phyloP scores from a whole-genome alignment of 1,140 invertebrate genomes.

The Sarcophaga bullata region DNA sequence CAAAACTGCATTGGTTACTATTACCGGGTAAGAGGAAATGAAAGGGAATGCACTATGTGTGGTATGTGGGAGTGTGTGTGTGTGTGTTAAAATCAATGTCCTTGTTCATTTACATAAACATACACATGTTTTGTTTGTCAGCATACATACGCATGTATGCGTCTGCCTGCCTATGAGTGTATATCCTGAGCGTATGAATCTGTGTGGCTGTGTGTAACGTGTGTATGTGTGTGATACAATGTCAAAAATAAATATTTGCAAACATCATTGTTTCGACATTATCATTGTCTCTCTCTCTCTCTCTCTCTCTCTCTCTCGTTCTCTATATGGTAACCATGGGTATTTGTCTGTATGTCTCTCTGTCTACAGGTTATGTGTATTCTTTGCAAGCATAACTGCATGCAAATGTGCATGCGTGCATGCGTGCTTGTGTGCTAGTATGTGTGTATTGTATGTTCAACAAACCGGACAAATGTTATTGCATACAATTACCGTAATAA shows the following conservation, averaged over 20 bases:
- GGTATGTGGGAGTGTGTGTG: not conserved
- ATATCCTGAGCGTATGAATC: too few relatives aligned
- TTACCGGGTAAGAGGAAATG: too few relatives aligned
- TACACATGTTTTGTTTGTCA: constrained; percentile 8
- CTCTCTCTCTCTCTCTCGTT: too few relatives aligned
- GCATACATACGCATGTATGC: not conserved
- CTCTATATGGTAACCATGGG: too few relatives aligned
- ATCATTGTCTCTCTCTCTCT: too few relatives aligned
- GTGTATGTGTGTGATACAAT: not conserved
- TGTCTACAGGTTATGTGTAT: too few relatives aligned
- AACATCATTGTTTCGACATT: not conserved
- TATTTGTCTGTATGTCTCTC: too few relatives aligned
- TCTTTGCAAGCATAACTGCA: not conserved
- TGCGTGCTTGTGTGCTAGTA: not conserved
- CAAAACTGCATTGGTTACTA: not conserved
- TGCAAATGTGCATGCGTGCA: not conserved
- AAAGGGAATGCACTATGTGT: too few relatives aligned
- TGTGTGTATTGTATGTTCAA: constrained; percentile 9
- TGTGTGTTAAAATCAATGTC: constrained; percentile 31
- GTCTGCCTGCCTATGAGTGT: not conserved
- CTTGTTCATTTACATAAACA: constrained; percentile 37
- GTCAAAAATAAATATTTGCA: constrained; percentile 22
- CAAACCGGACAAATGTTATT: constrained; percentile 25
- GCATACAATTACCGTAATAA: constrained; percentile 39
- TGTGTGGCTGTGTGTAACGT: not conserved